Evolutionary conservation across 2,113 vertebrate species (phyloP).

Genomic region (Corydoras sp.): DNA sequence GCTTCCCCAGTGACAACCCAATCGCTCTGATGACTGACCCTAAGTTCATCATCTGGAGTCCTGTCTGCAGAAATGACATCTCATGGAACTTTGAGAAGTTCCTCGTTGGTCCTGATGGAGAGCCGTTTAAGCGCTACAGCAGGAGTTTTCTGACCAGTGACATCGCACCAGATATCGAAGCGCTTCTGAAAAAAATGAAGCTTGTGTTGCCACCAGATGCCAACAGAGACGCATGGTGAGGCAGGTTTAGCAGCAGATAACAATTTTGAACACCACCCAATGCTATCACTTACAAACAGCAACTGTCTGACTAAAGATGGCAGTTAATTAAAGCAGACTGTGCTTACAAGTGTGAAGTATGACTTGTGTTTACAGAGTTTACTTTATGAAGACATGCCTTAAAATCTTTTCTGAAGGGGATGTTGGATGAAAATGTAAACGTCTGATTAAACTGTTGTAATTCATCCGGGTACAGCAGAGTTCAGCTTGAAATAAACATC

Average conservation of each 20-base stretch:
- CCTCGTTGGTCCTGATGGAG: conserved; percentile 66
- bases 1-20: conserved; percentile 67
- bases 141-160: conserved; percentile 70
- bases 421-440: conserved; percentile 47
- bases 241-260: conserved; percentile 2
- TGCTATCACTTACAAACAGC: neutral
- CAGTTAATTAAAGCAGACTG: conserved; percentile 17
- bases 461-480: conserved; percentile 33
- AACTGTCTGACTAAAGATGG: neutral
- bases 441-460: conserved; percentile 33
- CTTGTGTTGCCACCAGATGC: neutral
- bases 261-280: neutral
- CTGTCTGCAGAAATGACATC: conserved; percentile 71
- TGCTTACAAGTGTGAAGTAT: conserved; percentile 33
- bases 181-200: conserved; percentile 56
- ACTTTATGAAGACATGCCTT: conserved; percentile 49
- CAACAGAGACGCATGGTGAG: neutral
- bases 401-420: conserved; percentile 42
- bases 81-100: conserved; percentile 85
- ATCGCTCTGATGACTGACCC: conserved; percentile 68
- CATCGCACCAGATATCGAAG: conserved; percentile 72
- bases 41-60: conserved; percentile 73
- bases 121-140: conserved; percentile 76
- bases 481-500: conserved; percentile 30
- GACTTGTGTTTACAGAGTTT: conserved; percentile 43